Conservation (phyloP, 2,797 vertebrate species). For the Pyrocephalus nanus region DNA sequence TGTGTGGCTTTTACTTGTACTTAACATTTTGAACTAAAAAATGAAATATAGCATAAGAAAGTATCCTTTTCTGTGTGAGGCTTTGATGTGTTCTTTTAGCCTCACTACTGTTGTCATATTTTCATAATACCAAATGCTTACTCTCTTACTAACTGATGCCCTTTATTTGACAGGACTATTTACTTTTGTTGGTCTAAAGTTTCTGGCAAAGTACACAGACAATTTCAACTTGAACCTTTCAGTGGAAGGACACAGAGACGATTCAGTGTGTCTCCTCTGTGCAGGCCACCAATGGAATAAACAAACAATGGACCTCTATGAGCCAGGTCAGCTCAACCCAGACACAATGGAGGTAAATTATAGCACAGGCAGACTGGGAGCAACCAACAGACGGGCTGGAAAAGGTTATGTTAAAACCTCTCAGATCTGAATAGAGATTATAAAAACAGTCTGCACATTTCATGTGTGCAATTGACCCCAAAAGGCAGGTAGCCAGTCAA, state of each 20-base stretch:
- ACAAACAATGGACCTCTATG: background rate
- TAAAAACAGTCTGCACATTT: background rate
- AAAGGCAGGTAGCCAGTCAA: background rate
- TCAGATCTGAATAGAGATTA: background rate
- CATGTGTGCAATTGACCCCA: background rate
- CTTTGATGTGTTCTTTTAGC: conserved; percentile 7
- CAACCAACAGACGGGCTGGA: background rate
- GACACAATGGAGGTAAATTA: conserved; percentile 8
- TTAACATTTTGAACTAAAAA: conserved; percentile 21
- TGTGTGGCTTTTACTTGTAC: background rate
- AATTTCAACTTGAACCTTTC: background rate
- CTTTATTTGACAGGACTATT: conserved; percentile 4
- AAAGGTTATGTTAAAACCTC: background rate
- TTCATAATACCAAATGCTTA: background rate
- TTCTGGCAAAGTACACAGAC: background rate
- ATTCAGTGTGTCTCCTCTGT: background rate
- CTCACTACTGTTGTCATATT: fast-evolving
- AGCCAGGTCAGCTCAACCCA: background rate
- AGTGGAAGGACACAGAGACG: background rate
- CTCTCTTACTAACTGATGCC: background rate
- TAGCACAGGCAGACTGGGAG: background rate
- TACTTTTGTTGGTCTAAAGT: background rate
- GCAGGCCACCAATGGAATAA: background rate
- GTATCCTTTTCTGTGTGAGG: background rate
- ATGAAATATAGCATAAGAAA: background rate